phyloP scores from a whole-genome alignment of 2,888 invertebrate genomes.

The Spicauda simplicius region DNA sequence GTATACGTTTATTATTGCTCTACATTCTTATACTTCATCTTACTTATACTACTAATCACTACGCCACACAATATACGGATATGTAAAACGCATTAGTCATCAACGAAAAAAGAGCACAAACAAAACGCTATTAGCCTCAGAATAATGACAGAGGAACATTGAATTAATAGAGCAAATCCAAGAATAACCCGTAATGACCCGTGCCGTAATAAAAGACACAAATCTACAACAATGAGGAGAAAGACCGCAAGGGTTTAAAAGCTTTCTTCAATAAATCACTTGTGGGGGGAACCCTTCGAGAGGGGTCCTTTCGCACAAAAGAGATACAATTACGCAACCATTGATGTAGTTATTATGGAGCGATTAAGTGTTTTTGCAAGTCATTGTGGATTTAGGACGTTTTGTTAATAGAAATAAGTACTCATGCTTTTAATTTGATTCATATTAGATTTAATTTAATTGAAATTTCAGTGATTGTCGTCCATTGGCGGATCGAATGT shows the following conservation, averaged over 20 bases:
- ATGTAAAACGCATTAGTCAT: neutral
- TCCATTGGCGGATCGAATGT: no score
- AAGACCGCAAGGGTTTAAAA: constrained; percentile 79
- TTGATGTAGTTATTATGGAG: constrained; percentile 67
- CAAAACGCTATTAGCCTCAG: constrained; percentile 29
- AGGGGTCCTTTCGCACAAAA: constrained; percentile 52
- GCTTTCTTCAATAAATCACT: constrained; percentile 82
- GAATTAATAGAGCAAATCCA: constrained; percentile 67
- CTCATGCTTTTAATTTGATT: neutral
- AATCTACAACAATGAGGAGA: constrained; percentile 53
- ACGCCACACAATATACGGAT: no score
- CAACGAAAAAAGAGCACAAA: neutral
- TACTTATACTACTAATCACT: no score
- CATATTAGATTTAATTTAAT: neutral
- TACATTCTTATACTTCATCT: no score
- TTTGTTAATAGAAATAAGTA: constrained; percentile 3
- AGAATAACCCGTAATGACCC: constrained; percentile 61
- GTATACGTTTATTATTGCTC: no score
- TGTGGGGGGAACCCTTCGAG: constrained; percentile 47
- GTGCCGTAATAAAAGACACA: constrained; percentile 56
- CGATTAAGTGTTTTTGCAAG: constrained; percentile 61
- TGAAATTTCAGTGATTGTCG: no score
- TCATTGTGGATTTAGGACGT: constrained; percentile 49
- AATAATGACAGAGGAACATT: constrained; percentile 48
- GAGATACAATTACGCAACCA: constrained; percentile 72